These are phyloP conservation scores for Julus scandinavius DNA, from an alignment of 2,888 invertebrate genomes.

Conservation along the genomic window DNA sequence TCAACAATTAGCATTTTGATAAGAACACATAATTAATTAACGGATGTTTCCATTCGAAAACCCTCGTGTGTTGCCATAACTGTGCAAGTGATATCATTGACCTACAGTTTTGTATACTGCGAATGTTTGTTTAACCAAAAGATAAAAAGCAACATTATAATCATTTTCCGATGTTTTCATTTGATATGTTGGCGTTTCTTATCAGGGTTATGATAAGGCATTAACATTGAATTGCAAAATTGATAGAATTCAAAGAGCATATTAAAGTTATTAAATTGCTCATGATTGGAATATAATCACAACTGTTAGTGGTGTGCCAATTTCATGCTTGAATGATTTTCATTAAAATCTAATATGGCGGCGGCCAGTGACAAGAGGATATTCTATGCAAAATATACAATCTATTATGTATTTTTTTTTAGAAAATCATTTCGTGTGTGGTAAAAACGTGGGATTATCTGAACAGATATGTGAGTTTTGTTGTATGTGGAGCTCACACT, in stretches of 20 bases:
- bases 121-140: background rate
- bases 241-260: background rate
- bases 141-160: background rate
- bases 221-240: background rate
- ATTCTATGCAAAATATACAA: background rate
- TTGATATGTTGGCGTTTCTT: background rate
- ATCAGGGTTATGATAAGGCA: background rate
- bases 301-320: background rate
- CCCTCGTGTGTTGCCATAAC: background rate
- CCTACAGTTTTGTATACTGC: background rate
- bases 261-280: background rate
- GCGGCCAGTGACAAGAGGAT: background rate
- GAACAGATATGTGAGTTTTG: background rate
- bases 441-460: background rate
- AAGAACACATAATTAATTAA: background rate
- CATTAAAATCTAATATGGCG: background rate
- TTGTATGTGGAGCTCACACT: background rate
- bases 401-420: background rate
- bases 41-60: background rate
- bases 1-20: background rate
- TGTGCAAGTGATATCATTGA: background rate
- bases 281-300: background rate
- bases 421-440: background rate
- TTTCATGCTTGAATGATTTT: background rate
- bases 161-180: background rate